Base-by-base conservation (phyloP, 2,797 vertebrate species). In the Sebastes trivittatus region DNA sequence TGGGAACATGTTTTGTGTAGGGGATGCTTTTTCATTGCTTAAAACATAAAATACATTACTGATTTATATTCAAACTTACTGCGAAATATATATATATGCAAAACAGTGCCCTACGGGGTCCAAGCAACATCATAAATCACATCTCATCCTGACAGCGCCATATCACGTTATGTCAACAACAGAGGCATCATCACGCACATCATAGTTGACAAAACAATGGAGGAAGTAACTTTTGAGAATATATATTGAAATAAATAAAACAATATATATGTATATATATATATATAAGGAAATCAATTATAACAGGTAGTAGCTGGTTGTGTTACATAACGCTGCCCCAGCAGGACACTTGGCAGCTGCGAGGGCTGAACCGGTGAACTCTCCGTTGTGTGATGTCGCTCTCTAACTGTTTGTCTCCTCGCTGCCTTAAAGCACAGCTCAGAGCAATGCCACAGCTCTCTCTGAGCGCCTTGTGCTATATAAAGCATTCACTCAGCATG, bases 401-500 rank as follows among this genome's bases (percentile, higher is more conserved):
- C 73, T 73, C 54, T 63, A 23, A 52, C 63, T 64, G 52, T 66
- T 79, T 69, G 72, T 80, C 61, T 73, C 46, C 20, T 82, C 61
- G 71, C 82, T 58, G 63, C 46, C 42, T 77, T 81, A 59, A 77
- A 88, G 81, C 86, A 22, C 59, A 59, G 76, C 36, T 75, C 36
- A 1, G 82, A 73, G 75, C 68, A 25, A 52, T 20, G 61, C 16
- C 32, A 77, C 36, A 30, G 49, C 73, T 70, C 79, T 34, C 38
- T 81, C 72, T 69, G 75, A 86, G 75, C 5, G 16, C 62, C 64
- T 11, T 20, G 75, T 49, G 78, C 87, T 88, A 81, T 84, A 85
- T 80, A 81, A 82, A 91, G 87, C 82, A 68, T 84, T 86, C 80
- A 59, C 80, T 78, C 89, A 80, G 78, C 79, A 58, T 56, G 85